phyloP scores from a whole-genome alignment of 2,888 invertebrate species.

The Aspidiotus destructor region DNA sequence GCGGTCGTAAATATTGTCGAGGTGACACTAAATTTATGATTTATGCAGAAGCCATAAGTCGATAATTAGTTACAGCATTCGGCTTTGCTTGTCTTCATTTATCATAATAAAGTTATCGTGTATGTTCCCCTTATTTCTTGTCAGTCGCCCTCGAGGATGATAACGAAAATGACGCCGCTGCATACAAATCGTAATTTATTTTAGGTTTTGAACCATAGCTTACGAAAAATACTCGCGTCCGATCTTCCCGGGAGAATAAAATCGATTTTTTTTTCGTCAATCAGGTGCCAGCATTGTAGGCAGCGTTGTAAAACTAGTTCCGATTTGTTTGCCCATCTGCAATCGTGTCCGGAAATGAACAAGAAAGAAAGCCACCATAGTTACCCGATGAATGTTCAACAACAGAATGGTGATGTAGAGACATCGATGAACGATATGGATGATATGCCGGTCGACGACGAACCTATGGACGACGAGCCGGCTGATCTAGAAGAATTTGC shows the following conservation, averaged over 20 bases:
- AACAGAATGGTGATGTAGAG: not conserved
- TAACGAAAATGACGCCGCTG: too few relatives aligned
- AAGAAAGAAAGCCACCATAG: conserved; percentile 17
- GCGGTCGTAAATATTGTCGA: too few relatives aligned
- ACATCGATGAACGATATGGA: not conserved
- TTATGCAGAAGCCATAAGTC: too few relatives aligned
- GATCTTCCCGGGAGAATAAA: too few relatives aligned
- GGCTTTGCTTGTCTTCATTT: conserved; percentile 5
- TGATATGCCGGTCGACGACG: conserved; percentile 25
- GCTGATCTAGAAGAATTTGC: conserved; percentile 40
- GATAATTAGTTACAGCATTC: not conserved
- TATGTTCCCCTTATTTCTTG: too few relatives aligned
- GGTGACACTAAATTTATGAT: too few relatives aligned
- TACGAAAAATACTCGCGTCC: too few relatives aligned
- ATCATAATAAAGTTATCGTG: not conserved
- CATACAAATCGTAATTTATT: too few relatives aligned
- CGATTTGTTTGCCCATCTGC: conserved; percentile 59
- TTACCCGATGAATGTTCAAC: not conserved
- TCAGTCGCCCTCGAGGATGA: too few relatives aligned
- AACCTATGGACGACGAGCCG: conserved; percentile 34
- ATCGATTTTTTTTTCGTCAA: conserved; percentile 44
- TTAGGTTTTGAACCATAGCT: too few relatives aligned
- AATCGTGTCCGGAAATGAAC: conserved; percentile 27
- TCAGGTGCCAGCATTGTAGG: conserved; percentile 75
- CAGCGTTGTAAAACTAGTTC: conserved; percentile 76